Percentiles rank a stretch among this genome's conserved stretches.
phyloP scores from a whole-genome alignment of 2,797 vertebrate species.

The Pagetopsis macropterus region DNA sequence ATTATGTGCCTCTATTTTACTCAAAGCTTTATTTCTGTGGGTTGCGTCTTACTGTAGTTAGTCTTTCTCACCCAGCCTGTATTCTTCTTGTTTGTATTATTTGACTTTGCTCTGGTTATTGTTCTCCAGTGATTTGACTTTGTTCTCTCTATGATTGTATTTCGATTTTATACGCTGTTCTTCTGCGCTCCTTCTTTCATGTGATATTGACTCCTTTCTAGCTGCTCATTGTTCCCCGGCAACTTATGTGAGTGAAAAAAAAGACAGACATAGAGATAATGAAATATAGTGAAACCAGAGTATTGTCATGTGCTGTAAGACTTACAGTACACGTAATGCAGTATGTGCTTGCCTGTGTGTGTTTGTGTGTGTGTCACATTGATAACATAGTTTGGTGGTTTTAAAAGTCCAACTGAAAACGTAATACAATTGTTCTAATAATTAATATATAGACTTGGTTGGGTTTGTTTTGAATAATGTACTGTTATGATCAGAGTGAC shows the following conservation, averaged over 20 bases:
- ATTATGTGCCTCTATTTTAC: conserved; percentile 6
- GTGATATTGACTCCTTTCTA: conserved; percentile 15
- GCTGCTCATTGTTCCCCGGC: neutral
- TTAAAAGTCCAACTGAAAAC: too few relatives aligned
- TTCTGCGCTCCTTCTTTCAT: neutral
- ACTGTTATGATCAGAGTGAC: too few relatives aligned
- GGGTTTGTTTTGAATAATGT: too few relatives aligned
- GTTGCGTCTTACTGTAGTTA: neutral
- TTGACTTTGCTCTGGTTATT: conserved; percentile 23
- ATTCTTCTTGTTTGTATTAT: conserved; percentile 7
- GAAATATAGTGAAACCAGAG: neutral
- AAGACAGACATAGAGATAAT: neutral
- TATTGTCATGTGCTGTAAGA: neutral
- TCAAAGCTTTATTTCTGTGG: conserved; percentile 1
- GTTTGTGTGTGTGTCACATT: too few relatives aligned
- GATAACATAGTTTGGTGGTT: too few relatives aligned
- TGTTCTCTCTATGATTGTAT: conserved; percentile 24
- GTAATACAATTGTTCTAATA: too few relatives aligned
- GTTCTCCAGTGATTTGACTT: conserved; percentile 24
- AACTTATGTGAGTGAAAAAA: neutral
- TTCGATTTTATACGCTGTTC: conserved; percentile 17
- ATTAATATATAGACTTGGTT: too few relatives aligned
- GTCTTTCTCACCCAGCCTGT: neutral
- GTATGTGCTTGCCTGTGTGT: neutral
- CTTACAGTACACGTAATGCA: neutral